Percentiles rank a stretch among this genome's conserved stretches.
Conservation (phyloP, 1,140 invertebrate genomes). For the Hirudo medicinalis region DNA sequence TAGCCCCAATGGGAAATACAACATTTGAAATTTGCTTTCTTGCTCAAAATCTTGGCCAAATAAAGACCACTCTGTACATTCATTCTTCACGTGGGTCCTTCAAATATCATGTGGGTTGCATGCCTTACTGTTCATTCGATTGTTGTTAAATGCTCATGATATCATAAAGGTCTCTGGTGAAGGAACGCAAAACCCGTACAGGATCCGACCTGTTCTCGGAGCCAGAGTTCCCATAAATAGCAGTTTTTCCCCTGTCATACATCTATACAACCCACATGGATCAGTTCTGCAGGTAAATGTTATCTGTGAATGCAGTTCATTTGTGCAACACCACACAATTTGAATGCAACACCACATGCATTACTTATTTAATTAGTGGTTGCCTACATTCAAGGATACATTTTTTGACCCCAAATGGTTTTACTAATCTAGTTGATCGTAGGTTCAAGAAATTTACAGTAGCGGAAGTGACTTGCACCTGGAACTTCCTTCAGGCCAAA, state of each 20-base stretch:
- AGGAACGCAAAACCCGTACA: constrained; percentile 72
- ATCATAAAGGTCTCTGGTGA: constrained; percentile 58
- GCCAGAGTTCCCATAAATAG: constrained; percentile 81
- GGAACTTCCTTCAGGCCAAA: constrained; percentile 66
- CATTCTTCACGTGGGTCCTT: constrained; percentile 78
- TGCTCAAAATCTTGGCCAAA: constrained; percentile 70
- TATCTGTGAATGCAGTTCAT: too few species aligned
- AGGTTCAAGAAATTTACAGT: constrained; percentile 76
- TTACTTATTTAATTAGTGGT: too few species aligned
- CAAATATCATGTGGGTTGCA: constrained; percentile 56
- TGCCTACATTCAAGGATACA: too few species aligned
- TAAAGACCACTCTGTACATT: constrained; percentile 75
- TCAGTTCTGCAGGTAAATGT: constrained; percentile 62
- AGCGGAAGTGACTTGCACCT: constrained; percentile 80
- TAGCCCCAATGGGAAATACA: constrained; percentile 77
- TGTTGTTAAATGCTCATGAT: constrained; percentile 2
- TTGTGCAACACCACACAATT: too few species aligned
- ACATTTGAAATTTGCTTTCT: constrained; percentile 89
- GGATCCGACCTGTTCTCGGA: constrained; percentile 71
- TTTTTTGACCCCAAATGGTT: background rate
- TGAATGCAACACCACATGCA: too few species aligned
- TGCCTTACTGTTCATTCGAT: background rate
- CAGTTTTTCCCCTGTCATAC: constrained; percentile 72
- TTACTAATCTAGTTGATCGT: background rate
- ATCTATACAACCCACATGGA: constrained; percentile 83